Conservation (phyloP, 35 echinoderm and acorn worm genomes). For the Lytechinus pictus region DNA sequence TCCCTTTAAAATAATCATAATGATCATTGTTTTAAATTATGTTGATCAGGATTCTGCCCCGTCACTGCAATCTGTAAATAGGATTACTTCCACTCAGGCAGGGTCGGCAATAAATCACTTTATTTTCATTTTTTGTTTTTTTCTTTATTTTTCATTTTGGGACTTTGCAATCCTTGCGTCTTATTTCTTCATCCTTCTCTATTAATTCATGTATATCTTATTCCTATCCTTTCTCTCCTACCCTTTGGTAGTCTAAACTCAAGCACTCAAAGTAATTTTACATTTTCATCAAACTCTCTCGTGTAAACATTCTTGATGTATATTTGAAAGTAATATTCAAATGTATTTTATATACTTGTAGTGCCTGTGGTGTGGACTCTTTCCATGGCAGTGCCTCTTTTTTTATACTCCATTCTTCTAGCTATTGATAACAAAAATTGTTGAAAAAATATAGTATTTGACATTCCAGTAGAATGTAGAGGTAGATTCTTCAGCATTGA, state of each 20-base stretch:
- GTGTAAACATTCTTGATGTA: background rate
- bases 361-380: conserved; percentile 33
- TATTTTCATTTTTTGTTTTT: background rate
- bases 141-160: background rate
- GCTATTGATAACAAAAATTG: background rate
- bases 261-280: background rate
- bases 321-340: background rate
- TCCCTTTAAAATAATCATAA: background rate
- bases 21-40: background rate
- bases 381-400: conserved; percentile 32
- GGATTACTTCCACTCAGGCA: background rate
- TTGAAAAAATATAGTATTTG: background rate
- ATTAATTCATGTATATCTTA: background rate
- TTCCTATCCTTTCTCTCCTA: too few relatives aligned
- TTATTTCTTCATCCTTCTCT: background rate
- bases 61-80: background rate
- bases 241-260: too few relatives aligned
- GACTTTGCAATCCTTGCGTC: background rate
- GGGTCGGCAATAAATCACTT: background rate
- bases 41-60: background rate
- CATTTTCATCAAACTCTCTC: background rate
- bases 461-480: conserved; percentile 37
- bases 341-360: conserved; percentile 26
- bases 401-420: conserved; percentile 33
- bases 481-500: background rate